Base-by-base conservation (phyloP, 2,797 vertebrate species). In the Scleropages formosus region DNA sequence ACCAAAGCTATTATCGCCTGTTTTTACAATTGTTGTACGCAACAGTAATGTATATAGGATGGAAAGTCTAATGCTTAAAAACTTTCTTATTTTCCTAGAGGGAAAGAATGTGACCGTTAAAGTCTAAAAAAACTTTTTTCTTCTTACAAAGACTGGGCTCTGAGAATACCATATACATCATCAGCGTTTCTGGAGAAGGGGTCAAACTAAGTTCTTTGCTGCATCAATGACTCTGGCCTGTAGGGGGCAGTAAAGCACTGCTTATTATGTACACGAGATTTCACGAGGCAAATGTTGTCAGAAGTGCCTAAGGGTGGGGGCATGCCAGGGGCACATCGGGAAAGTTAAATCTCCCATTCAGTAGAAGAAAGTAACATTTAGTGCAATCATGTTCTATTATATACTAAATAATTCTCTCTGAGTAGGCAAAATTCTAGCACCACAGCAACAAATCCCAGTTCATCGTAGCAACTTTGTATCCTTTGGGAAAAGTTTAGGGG, bases 161-260 rank as follows among this genome's bases (percentile, higher is more conserved):
- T 87, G 90, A 90, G 85, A 90, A 91, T 90, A 86, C 87, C 86
- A 88, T 85, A 91, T 92, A 91, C 89, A 92, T 91, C 90, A 90
- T 86, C 85, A 83, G 78, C 82, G 86, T 90, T 89, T 91, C 87
- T 78, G 22, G 67, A 22, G 69, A 83, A 89, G 89, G 89, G 93
- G 93, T 94, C 93, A 94, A 81, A 47, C 80, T 93, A 88, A 94
- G 93, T 94, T 93, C 92, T 87, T 86, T 79, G 73, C 84, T 85
- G 90, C 86, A 85, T 8, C 61, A 77, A 74, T 63, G 66, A 13
- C 20, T 4, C 7, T 0, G n/a, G 81, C 87, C 92, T 92, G 88
- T 87, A 92, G 93, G 92, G 93, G 93, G 91, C 75, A 90, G 83
- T 91, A 91, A 70, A 87, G 90, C 87, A 92, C 91, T 86, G 82